Base-by-base conservation (phyloP, 2,113 vertebrate genomes). In the Miniopterus natalensis region DNA sequence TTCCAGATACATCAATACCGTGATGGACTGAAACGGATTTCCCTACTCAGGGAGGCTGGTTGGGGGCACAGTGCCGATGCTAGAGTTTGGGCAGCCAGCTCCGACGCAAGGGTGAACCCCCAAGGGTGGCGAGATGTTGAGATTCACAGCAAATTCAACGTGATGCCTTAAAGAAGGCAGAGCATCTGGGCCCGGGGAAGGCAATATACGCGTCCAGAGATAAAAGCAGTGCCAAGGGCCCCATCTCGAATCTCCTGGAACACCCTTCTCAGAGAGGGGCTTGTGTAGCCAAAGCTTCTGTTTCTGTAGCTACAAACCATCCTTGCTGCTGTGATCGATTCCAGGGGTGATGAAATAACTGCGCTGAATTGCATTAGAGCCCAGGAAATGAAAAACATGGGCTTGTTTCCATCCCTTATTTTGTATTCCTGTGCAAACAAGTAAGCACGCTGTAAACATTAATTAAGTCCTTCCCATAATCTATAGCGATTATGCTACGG, bases 301-400 rank as follows among this genome's bases (percentile, higher is more conserved):
- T 83, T 84, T 84, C 92, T 81, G 20, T 42, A 79, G 84, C 88
- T 95, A 68, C 0, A 3, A 36, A 73, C 77, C 94, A 61, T 87
- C 90, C 85, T 65, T 92, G 53, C 95, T 45, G 6, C 92, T n/a
- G 1, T 75, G 95, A 98, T 93, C 94, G 95, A 96, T 94, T 87
- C 97, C 84, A 95, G 85, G 97, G 96, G 71, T 90, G 81, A 66
- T 95, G 91, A 93, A 98, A 98, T 96, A 96, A 97, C 88, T 96
- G 55, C 74, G 97, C 85, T 87, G 63, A 87, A 96, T 65, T 90
- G 78, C 83, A 83, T 61, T 95, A 88, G 90, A 97, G 70, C 15
- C 40, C 36, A 59, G 80, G 88, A 66, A 84, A 93, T 94, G 61
- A 88, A 96, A 95, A 98, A 92, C 91, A 95, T 66, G 80, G 93